phyloP scores from a whole-genome alignment of 2,113 vertebrate species.

The Addax nasomaculatus region DNA sequence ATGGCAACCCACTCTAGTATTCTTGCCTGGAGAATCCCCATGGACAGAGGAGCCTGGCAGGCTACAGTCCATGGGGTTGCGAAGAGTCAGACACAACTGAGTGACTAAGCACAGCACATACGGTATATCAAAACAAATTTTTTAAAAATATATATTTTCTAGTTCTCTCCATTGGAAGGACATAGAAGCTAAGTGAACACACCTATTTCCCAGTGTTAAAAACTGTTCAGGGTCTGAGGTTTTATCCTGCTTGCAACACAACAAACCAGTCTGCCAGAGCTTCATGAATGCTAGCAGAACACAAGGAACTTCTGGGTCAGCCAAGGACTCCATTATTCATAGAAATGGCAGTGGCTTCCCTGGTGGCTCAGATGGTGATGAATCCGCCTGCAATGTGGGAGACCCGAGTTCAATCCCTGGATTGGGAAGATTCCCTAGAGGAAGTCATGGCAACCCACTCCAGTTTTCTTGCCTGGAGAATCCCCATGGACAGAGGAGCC shows the following conservation, averaged over 20 bases:
- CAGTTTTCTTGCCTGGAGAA: neutral
- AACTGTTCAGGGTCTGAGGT: neutral
- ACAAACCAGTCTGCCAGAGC: neutral
- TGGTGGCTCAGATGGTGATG: neutral
- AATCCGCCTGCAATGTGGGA: neutral
- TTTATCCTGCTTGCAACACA: neutral
- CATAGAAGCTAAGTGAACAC: neutral
- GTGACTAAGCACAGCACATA: neutral
- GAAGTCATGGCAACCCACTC: neutral
- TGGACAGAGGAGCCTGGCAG: neutral
- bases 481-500: neutral
- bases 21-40: neutral
- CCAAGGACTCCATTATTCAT: neutral
- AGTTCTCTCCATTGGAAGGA: neutral
- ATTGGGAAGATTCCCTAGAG: neutral
- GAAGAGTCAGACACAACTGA: neutral
- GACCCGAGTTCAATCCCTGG: neutral
- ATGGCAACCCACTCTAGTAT: neutral
- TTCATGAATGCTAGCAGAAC: conserved; percentile 7
- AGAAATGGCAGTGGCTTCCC: neutral
- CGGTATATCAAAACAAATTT: neutral
- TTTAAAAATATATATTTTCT: neutral
- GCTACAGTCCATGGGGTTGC: neutral
- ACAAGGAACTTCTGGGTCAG: neutral
- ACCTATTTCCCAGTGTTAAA: neutral